Evolutionary conservation across 1,140 invertebrate genomes (phyloP), one percentile per base, ranked within the genome.

Genomic region (Rhyacophila brunnea): DNA sequence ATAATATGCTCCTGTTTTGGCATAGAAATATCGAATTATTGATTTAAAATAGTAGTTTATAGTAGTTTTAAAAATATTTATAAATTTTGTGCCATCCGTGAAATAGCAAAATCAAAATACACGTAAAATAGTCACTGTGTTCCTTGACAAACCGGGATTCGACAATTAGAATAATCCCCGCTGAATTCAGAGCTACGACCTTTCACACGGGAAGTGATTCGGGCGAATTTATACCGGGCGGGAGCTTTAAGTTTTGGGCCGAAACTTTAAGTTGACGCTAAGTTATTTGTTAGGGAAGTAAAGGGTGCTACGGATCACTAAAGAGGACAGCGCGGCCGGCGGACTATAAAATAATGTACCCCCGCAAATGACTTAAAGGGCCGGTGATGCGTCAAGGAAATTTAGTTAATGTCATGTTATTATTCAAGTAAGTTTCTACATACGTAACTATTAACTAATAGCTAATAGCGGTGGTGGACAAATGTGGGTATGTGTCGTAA

Each of bases 111-210:
- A 28, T 28, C 23, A 9, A 28, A 28, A 28, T 28, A 28, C 4
- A 5, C 23, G 9, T 9, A 28, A 28, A 28, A 9, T 28, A 28
- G 23, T 28, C 23, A 9, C 9, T 28, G 23, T 28, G 23, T 28
- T 9, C 23, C 4, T 50, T 35, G 47, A 50, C 47, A 50, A 35
- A 35, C 10, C 13, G 38, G 50, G 50, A 52, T 52, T 42, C 42
- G 1, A 6, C 32, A 52, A 52, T 52, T 52, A 52, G 18, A 52
- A 52, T 52, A 52, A 52, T 52, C 50, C 50, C 11, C 11, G 32
- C 47, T 17, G 18, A 15, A 35, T 36, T 19, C 9, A n/a, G 10
- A 4, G 50, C 15, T 9, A 0, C 4, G 15, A 6, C 23, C 23
- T 28, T 28, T 28, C 23, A 28, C 23, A 28, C 14, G 48, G 7